phyloP scores from a whole-genome alignment of 1,140 invertebrate species.

The Drosophila ficusphila region DNA sequence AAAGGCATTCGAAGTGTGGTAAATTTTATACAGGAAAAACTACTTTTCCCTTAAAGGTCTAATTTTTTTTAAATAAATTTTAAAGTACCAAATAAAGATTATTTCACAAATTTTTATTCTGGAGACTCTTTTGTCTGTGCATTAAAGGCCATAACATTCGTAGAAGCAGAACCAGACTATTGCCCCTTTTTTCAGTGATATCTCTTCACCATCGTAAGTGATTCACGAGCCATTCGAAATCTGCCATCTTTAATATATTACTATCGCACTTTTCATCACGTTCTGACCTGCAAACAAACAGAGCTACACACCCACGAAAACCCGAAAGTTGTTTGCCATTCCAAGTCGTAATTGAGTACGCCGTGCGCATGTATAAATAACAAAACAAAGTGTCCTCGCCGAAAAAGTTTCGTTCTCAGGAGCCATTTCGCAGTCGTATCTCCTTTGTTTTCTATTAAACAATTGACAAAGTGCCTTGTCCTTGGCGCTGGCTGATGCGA shows the following conservation, averaged over 20 bases:
- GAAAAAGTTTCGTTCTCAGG: background rate
- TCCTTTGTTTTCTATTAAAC: conserved; percentile 70
- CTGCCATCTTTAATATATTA: conserved; percentile 49
- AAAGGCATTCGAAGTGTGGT: background rate
- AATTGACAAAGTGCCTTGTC: conserved; percentile 65
- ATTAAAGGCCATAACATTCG: background rate
- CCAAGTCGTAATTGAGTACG: conserved; percentile 51
- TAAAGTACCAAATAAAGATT: too few relatives aligned
- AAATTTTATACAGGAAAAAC: background rate
- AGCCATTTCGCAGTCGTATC: conserved; percentile 15
- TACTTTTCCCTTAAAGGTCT: too few relatives aligned
- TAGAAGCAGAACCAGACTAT: conserved; percentile 5
- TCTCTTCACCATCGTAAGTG: conserved; percentile 8
- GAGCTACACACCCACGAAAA: background rate
- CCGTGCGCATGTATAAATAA: conserved; percentile 64
- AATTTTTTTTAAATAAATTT: too few relatives aligned
- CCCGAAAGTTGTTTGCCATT: conserved; percentile 52
- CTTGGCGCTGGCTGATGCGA: conserved; percentile 42
- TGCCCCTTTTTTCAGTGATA: background rate
- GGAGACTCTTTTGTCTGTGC: background rate
- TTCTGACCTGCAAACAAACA: conserved; percentile 38
- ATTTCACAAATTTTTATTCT: too few relatives aligned
- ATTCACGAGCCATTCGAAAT: conserved; percentile 12
- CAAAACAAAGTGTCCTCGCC: conserved; percentile 46
- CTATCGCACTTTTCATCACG: conserved; percentile 51